Percentiles rank a stretch among this genome's conserved stretches.
These are phyloP conservation scores for Drosophila virilis DNA, from an alignment of 1,140 invertebrate genomes.

Conservation along the genomic window DNA sequence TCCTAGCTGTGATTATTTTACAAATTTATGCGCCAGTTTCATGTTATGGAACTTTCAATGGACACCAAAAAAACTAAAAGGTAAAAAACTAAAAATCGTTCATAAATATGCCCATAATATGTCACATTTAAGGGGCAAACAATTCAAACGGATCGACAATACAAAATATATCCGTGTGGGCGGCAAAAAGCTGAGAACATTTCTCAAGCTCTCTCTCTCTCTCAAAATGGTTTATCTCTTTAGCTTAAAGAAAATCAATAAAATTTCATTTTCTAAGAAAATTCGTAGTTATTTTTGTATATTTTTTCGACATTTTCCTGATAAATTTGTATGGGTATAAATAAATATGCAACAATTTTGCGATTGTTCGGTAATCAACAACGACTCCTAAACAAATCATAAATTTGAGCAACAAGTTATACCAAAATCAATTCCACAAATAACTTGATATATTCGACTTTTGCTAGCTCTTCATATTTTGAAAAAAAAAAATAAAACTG, in stretches of 20 bases:
- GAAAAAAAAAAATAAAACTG: slow-evolving; percentile 24
- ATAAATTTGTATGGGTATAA: too few relatives aligned
- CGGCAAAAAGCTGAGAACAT: not conserved
- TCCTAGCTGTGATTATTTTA: slow-evolving; percentile 74
- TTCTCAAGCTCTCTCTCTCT: not conserved
- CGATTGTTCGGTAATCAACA: not conserved
- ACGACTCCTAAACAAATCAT: slow-evolving; percentile 20
- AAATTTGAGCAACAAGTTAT: slow-evolving; percentile 26
- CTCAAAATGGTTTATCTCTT: not conserved
- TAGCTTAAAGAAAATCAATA: slow-evolving; percentile 3
- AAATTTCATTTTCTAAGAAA: slow-evolving; percentile 15
- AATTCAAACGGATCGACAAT: not conserved
- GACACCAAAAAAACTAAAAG: slow-evolving; percentile 84
- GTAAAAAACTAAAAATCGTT: slow-evolving; percentile 31
- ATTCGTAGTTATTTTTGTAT: not conserved
- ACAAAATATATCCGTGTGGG: slow-evolving; percentile 10
- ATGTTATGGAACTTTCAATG: slow-evolving; percentile 84
- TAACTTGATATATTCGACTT: slow-evolving; percentile 1
- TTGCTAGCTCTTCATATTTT: slow-evolving; percentile 19
- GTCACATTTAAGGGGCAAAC: not conserved
- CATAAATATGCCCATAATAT: slow-evolving; percentile 6
- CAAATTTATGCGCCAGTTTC: slow-evolving; percentile 83
- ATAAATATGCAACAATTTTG: not conserved
- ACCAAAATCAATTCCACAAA: slow-evolving; percentile 27
- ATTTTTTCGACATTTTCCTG: not conserved